phyloP scores from a whole-genome alignment of 1,140 invertebrate genomes.

The Ips typographus region DNA sequence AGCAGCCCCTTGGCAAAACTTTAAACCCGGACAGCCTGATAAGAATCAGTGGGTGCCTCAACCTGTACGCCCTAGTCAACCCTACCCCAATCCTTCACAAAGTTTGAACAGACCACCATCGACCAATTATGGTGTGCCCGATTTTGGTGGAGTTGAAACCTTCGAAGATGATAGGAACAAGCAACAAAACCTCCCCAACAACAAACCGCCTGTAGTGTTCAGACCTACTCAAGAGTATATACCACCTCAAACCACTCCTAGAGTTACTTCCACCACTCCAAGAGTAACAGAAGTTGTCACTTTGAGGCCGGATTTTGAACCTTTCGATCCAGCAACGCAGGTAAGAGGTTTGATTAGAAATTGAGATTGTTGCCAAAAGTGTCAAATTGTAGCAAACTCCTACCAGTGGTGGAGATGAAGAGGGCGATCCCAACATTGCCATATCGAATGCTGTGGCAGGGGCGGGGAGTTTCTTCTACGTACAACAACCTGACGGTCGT shows the following conservation, averaged over 20 bases:
- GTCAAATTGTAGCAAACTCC: not conserved
- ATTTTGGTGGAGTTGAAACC: conserved; percentile 21
- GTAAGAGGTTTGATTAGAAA: no score
- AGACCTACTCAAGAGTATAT: conserved; percentile 15
- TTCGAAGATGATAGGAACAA: conserved; percentile 11
- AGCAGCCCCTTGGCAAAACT: conserved; percentile 7
- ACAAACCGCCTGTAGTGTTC: conserved; percentile 16
- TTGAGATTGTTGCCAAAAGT: no score
- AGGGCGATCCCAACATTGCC: conserved; percentile 29
- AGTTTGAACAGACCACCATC: conserved; percentile 6
- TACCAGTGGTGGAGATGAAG: not conserved
- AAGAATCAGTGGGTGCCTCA: not conserved
- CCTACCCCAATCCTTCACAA: conserved; percentile 6
- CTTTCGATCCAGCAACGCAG: no score
- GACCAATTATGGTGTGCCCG: conserved; percentile 28
- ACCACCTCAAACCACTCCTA: not conserved
- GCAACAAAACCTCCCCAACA: conserved; percentile 19
- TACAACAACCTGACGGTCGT: conserved; percentile 38
- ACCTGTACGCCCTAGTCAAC: not conserved
- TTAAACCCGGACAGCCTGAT: not conserved
- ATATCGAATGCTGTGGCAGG: conserved; percentile 35
- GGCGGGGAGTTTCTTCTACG: conserved; percentile 23
- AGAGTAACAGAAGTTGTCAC: no score
- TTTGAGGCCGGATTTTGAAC: no score
- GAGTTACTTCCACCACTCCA: not conserved